phyloP scores from a whole-genome alignment of 2,797 vertebrate species.

The Muraenolepis orangiensis region DNA sequence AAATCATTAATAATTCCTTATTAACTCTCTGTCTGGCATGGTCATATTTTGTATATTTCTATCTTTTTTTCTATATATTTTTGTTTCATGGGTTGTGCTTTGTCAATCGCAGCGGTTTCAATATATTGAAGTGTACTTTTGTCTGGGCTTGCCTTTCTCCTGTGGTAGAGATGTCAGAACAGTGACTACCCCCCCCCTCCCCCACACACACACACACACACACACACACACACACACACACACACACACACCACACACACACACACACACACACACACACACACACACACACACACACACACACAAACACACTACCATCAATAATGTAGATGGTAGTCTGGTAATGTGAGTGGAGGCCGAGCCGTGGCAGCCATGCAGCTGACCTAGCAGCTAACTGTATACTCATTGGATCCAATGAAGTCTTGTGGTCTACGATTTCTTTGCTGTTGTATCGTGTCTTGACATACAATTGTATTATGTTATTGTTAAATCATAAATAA shows the following conservation, averaged over 20 bases:
- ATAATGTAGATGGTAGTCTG: slow-evolving; percentile 62
- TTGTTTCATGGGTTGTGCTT: neutral
- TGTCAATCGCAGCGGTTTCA: neutral
- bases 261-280: slow-evolving; percentile 22
- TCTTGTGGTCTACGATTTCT: neutral
- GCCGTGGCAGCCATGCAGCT: neutral
- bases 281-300: slow-evolving; percentile 32
- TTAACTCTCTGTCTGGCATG: neutral
- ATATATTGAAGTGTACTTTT: neutral
- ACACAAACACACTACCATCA: slow-evolving; percentile 43
- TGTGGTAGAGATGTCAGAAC: slow-evolving; percentile 6
- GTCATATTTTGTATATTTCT: neutral
- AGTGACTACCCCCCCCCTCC: slow-evolving; percentile 9
- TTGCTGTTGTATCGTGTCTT: neutral
- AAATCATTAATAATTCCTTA: neutral
- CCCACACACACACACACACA: slow-evolving; percentile 34
- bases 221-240: slow-evolving; percentile 19
- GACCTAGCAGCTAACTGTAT: neutral
- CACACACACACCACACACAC: neutral
- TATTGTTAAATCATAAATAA: neutral
- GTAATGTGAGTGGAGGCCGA: slow-evolving; percentile 49
- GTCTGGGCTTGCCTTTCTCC: neutral
- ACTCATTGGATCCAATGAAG: neutral
- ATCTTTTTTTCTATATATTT: too few species aligned
- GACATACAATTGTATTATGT: neutral